Percentiles rank a stretch among this genome's conserved stretches.
Conservation (phyloP, 2,888 invertebrate species). For the Fragum whitleyi region DNA sequence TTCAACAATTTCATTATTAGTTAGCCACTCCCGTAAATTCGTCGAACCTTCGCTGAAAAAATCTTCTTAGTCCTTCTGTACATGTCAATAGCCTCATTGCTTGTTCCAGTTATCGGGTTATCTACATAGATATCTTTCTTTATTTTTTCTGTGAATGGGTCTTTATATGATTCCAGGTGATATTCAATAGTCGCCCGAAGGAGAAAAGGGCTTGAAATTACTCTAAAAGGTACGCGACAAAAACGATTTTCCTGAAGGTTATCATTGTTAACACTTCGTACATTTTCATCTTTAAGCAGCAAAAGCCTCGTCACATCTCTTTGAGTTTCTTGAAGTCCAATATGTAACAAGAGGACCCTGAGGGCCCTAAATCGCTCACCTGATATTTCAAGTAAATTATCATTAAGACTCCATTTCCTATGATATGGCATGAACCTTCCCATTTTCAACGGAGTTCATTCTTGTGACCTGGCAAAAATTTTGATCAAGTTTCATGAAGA, state of each 20-base stretch:
- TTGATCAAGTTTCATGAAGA: too few species aligned
- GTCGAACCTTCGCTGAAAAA: slow-evolving; percentile 41
- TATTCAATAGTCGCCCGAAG: slow-evolving; percentile 39
- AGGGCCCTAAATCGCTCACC: too few species aligned
- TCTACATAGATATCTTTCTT: slow-evolving; percentile 46
- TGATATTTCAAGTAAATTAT: too few species aligned
- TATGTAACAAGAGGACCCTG: too few species aligned
- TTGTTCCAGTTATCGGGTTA: slow-evolving; percentile 39
- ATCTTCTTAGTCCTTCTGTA: slow-evolving; percentile 35
- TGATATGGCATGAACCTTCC: too few species aligned
- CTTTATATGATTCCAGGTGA: slow-evolving; percentile 36
- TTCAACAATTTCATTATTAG: slow-evolving; percentile 27
- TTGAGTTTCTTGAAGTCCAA: slow-evolving; percentile 38
- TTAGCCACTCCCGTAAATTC: slow-evolving; percentile 47
- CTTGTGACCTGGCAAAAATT: too few species aligned
- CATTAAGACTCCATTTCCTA: too few species aligned
- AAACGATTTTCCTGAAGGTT: slow-evolving; percentile 39
- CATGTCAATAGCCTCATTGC: slow-evolving; percentile 19
- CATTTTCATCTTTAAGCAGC: slow-evolving; percentile 44
- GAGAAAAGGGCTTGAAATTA: slow-evolving; percentile 38
- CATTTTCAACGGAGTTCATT: too few species aligned
- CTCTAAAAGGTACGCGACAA: slow-evolving; percentile 42
- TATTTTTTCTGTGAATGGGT: slow-evolving; percentile 12
- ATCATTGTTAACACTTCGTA: background rate
- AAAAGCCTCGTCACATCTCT: slow-evolving; percentile 51